A percentile compares a stretch with the other conserved stretches of the same genome.
Conservation (phyloP, 35 echinoderm and acorn worm genomes). For the Heliocidaris tuberculata region DNA sequence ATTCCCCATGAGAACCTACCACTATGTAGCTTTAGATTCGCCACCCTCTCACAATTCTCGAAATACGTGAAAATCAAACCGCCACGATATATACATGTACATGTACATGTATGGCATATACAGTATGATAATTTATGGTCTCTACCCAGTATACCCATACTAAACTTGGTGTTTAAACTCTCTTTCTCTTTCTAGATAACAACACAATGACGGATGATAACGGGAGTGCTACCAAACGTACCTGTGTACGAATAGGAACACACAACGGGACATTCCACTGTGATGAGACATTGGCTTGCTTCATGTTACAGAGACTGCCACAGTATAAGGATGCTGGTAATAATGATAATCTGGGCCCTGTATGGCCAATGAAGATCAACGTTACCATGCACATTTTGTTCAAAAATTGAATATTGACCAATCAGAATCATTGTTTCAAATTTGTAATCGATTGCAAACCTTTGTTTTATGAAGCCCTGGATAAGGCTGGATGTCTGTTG, state of each 20-base stretch:
- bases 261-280: slow-evolving; percentile 99
- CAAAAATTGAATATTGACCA: background rate
- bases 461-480: too few species aligned
- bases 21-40: too few species aligned
- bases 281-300: slow-evolving; percentile 92
- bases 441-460: too few species aligned
- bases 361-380: background rate
- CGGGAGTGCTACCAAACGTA: background rate
- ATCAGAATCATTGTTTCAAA: background rate
- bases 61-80: too few species aligned
- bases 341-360: background rate
- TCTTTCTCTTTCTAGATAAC: background rate
- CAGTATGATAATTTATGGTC: too few species aligned
- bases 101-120: too few species aligned
- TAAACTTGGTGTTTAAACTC: background rate
- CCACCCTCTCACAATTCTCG: too few species aligned
- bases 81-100: too few species aligned
- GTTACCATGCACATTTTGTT: background rate
- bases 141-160: too few species aligned
- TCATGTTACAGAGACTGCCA: slow-evolving; percentile 75
- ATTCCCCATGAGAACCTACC: too few species aligned
- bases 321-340: slow-evolving; percentile 92
- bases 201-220: slow-evolving; percentile 38
- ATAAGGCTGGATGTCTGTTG: too few species aligned
- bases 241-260: slow-evolving; percentile 71